Evolutionary conservation across 2,797 vertebrate genomes (phyloP).

Genomic region (Octomys mimax): DNA sequence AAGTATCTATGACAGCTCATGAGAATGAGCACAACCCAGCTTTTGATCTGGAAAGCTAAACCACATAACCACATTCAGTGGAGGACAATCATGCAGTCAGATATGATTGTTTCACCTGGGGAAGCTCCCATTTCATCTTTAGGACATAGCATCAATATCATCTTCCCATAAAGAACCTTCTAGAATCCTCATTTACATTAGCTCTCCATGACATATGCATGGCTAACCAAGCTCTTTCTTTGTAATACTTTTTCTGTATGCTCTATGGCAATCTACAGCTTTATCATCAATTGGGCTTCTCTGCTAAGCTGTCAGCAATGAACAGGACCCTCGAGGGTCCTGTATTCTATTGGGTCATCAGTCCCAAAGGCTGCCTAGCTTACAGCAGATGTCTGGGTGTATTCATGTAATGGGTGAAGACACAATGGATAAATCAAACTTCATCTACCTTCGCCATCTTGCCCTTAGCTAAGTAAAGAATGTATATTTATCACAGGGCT

Average conservation of each 20-base stretch:
- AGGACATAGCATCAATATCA: neutral
- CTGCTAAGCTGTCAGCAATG: neutral
- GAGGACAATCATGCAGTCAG: neutral
- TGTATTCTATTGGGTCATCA: neutral
- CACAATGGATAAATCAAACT: neutral
- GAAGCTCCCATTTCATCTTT: neutral
- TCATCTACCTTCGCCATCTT: neutral
- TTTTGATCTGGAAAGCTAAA: constrained; percentile 30
- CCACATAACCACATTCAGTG: neutral
- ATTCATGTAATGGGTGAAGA: neutral
- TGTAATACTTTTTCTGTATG: neutral
- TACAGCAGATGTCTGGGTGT: neutral
- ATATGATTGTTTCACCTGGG: neutral
- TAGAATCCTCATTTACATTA: neutral
- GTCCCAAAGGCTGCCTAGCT: neutral
- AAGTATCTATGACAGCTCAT: neutral
- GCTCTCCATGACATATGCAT: neutral
- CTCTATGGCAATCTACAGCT: neutral
- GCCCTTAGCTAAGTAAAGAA: constrained; percentile 36
- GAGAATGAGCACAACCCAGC: constrained; percentile 20
- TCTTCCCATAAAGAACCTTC: neutral
- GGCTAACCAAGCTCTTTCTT: neutral
- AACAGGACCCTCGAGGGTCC: neutral
- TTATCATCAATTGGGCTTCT: neutral
- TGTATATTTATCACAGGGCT: neutral